Evolutionary conservation across 2,888 invertebrate genomes (phyloP).

Genomic region (Luperina nickerlii): DNA sequence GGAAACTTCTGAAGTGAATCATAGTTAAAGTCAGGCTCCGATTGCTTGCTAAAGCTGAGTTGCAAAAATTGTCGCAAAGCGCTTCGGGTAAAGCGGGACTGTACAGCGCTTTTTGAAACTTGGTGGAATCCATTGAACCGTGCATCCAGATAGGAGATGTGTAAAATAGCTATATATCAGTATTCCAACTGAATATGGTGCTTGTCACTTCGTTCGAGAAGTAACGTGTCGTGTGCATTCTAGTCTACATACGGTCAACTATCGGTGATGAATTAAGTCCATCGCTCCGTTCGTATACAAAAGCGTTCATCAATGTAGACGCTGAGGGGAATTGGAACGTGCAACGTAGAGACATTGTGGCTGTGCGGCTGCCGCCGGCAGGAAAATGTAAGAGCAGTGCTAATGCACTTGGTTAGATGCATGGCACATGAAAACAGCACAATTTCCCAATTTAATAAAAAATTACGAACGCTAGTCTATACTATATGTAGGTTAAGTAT

Average conservation of each 20-base stretch:
- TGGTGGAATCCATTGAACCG: conserved; percentile 51
- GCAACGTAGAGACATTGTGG: conserved; percentile 4
- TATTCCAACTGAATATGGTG: conserved; percentile 30
- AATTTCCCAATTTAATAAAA: neutral
- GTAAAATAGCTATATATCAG: conserved; percentile 36
- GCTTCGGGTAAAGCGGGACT: conserved; percentile 34
- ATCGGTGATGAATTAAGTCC: conserved; percentile 28
- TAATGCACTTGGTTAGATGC: conserved; percentile 5
- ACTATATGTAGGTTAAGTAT: neutral
- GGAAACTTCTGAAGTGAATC: conserved; percentile 45
- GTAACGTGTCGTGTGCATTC: conserved; percentile 39
- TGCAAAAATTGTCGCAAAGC: conserved; percentile 56
- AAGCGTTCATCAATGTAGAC: conserved; percentile 43
- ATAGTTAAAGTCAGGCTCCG: conserved; percentile 35
- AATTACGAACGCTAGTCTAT: neutral
- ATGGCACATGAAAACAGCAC: neutral
- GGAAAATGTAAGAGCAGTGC: neutral
- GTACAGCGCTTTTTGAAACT: conserved; percentile 57
- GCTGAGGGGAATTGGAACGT: conserved; percentile 42
- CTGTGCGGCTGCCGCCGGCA: neutral
- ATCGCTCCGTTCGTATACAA: conserved; percentile 27
- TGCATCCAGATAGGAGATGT: conserved; percentile 48
- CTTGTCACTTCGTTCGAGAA: conserved; percentile 33
- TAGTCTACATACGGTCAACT: conserved; percentile 17
- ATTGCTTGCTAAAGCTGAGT: conserved; percentile 50